A percentile compares a stretch with the other conserved stretches of the same genome.
phyloP scores from a whole-genome alignment of 2,888 invertebrate genomes.

The Eristalinus sepulchralis region DNA sequence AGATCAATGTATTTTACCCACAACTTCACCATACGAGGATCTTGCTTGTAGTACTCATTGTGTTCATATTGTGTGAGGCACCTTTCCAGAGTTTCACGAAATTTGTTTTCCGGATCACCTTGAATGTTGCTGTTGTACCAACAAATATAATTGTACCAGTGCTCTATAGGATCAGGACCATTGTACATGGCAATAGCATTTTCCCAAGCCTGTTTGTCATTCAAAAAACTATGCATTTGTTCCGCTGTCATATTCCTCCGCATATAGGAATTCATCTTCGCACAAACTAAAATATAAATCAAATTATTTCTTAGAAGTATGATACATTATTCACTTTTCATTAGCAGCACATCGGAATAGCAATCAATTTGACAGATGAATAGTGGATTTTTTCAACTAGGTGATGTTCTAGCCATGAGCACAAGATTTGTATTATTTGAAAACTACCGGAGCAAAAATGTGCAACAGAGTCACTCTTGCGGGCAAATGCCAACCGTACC shows the following conservation, averaged over 20 bases:
- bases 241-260: slow-evolving; percentile 74
- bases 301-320: slow-evolving; percentile 2
- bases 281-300: slow-evolving; percentile 37
- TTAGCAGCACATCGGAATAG: slow-evolving; percentile 26
- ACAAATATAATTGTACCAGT: slow-evolving; percentile 94
- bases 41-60: slow-evolving; percentile 91
- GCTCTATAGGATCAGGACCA: slow-evolving; percentile 93
- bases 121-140: slow-evolving; percentile 93
- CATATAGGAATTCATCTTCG: slow-evolving; percentile 74
- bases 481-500: slow-evolving; percentile 42
- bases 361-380: slow-evolving; percentile 57
- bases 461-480: background rate
- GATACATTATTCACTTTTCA: slow-evolving; percentile 23
- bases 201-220: slow-evolving; percentile 86
- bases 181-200: slow-evolving; percentile 89
- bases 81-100: slow-evolving; percentile 91
- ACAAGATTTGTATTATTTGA: slow-evolving; percentile 7
- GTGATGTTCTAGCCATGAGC: slow-evolving; percentile 48
- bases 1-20: slow-evolving; percentile 96
- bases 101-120: slow-evolving; percentile 94
- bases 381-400: slow-evolving; percentile 27
- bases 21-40: slow-evolving; percentile 91
- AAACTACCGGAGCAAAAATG: background rate
- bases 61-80: slow-evolving; percentile 92
- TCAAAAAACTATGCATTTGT: slow-evolving; percentile 78